Percentiles rank a stretch among this genome's conserved stretches.
Evolutionary conservation across 1,140 invertebrate species (phyloP).

Genomic region (Diachasma alloeum): DNA sequence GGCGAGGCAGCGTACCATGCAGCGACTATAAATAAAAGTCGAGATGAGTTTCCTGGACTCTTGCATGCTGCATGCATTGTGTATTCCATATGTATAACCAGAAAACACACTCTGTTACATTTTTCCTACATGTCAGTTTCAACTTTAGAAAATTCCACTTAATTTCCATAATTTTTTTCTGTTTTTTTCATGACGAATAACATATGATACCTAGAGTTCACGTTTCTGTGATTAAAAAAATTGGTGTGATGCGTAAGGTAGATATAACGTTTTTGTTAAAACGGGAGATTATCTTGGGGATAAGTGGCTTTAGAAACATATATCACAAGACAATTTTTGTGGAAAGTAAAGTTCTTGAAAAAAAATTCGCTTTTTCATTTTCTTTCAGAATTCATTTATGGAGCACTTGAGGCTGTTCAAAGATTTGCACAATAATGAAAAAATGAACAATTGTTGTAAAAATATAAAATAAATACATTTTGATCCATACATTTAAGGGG

Average conservation of each 20-base stretch:
- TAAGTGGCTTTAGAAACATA: not conserved
- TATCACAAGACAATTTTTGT: not conserved
- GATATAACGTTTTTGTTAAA: not conserved
- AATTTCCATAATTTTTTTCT: not conserved
- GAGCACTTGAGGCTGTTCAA: too few species aligned
- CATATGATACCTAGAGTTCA: not conserved
- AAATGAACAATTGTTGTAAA: not conserved
- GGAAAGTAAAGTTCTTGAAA: too few species aligned
- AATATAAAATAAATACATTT: too few species aligned
- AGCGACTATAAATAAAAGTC: conserved; percentile 9
- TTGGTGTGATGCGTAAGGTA: too few species aligned
- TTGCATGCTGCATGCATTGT: not conserved
- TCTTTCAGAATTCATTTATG: too few species aligned
- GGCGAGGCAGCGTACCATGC: not conserved
- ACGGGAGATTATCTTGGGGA: not conserved
- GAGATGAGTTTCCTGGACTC: conserved; percentile 7
- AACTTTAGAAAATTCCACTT: not conserved
- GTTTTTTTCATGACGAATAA: not conserved
- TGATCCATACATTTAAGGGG: too few species aligned
- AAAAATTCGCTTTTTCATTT: too few species aligned
- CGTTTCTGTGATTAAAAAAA: too few species aligned
- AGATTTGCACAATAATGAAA: too few species aligned
- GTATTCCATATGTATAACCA: not conserved
- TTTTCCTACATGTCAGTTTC: not conserved
- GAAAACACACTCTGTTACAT: not conserved